phyloP scores from a whole-genome alignment of 2,113 vertebrate genomes.

The Todiramphus chloris region DNA sequence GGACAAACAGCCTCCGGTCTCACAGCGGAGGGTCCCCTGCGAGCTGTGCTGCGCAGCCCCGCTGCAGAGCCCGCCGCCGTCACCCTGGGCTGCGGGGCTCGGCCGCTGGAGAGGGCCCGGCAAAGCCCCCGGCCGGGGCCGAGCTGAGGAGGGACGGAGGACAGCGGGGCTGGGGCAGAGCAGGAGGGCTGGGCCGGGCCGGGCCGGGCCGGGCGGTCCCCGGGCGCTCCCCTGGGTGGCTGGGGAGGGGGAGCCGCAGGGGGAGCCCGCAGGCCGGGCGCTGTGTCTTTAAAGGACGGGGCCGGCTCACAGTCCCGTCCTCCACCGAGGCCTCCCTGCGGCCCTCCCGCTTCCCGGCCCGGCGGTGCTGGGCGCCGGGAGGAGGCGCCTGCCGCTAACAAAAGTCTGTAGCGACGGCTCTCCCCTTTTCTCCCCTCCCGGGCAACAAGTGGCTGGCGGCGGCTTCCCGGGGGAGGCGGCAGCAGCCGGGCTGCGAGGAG shows the following conservation, averaged over 20 bases:
- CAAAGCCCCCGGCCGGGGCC: background rate
- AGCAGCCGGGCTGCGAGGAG: background rate
- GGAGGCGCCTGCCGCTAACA: slow-evolving; percentile 78
- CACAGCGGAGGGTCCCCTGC: background rate
- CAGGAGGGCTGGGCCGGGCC: too few relatives aligned
- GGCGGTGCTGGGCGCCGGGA: slow-evolving; percentile 62
- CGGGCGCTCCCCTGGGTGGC: too few relatives aligned
- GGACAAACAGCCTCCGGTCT: background rate
- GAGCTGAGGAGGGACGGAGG: too few relatives aligned
- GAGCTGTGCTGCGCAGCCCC: background rate
- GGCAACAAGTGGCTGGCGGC: slow-evolving; percentile 66
- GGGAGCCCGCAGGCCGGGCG: fast-evolving
- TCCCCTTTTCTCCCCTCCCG: background rate
- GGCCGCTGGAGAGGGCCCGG: too few relatives aligned
- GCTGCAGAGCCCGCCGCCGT: background rate
- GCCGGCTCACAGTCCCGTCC: background rate
- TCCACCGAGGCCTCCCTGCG: background rate
- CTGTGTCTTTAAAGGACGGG: slow-evolving; percentile 35
- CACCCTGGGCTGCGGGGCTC: background rate
- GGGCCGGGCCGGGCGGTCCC: too few relatives aligned
- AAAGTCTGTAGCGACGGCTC: slow-evolving; percentile 50
- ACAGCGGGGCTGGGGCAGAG: background rate
- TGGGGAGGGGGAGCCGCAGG: too few relatives aligned
- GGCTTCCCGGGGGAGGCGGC: slow-evolving; percentile 37
- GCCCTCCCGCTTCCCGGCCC: background rate